Conservation (phyloP, 2,113 vertebrate genomes). For the Cyanoramphus novaezelandiae region DNA sequence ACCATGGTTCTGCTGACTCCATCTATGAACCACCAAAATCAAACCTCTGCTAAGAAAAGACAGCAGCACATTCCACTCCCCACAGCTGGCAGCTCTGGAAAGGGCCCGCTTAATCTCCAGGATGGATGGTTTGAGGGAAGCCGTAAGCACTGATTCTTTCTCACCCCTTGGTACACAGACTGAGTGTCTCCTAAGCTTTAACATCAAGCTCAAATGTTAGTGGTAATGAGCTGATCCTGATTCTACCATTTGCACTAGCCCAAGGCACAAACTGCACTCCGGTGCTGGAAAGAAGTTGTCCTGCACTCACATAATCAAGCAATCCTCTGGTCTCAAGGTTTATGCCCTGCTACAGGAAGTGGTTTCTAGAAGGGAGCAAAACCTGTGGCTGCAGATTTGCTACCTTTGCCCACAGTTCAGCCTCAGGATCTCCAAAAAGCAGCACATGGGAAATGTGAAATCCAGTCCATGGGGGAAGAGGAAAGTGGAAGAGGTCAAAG, state of each 20-base stretch:
- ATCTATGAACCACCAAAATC: not conserved
- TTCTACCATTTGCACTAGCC: not conserved
- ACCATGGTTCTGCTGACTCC: not conserved
- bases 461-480: fast-evolving
- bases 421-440: not conserved
- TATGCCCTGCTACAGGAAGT: not conserved
- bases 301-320: not conserved
- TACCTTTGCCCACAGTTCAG: not conserved
- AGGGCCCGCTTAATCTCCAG: not conserved
- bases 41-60: not conserved
- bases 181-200: not conserved
- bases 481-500: not conserved
- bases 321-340: not conserved
- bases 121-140: not conserved
- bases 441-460: not conserved
- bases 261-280: not conserved
- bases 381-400: not conserved
- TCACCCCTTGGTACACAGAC: not conserved
- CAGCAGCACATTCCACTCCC: fast-evolving
- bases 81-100: not conserved
- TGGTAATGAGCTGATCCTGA: fast-evolving
- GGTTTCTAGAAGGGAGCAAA: not conserved
- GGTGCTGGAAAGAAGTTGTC: not conserved
- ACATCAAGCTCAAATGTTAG: not conserved
- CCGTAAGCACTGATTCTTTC: not conserved